phyloP scores from a whole-genome alignment of 2,113 vertebrate genomes.

The Cinclus mexicanus region DNA sequence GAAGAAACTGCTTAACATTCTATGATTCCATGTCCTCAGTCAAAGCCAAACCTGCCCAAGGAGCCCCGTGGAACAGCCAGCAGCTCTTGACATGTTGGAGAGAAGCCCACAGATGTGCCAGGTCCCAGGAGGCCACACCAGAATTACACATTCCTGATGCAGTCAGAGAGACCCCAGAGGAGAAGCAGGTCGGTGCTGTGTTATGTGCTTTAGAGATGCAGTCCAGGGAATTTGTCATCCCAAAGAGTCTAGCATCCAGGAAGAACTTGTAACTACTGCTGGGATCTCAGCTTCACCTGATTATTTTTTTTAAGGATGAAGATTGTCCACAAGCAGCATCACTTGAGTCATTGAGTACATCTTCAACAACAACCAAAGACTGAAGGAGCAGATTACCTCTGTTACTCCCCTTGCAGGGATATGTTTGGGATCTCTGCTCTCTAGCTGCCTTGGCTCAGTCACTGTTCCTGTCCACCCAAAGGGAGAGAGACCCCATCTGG shows the following conservation, averaged over 20 bases:
- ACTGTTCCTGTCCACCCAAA: rapidly evolving
- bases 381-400: neutral
- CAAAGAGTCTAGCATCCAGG: neutral
- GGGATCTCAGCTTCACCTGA: neutral
- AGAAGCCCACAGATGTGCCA: neutral
- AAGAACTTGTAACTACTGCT: neutral
- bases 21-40: neutral
- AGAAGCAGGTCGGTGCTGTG: rapidly evolving
- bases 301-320: neutral
- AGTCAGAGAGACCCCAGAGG: neutral
- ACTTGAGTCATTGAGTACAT: neutral
- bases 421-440: neutral
- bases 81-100: neutral
- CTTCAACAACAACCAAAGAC: neutral
- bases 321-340: rapidly evolving
- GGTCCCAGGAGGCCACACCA: neutral
- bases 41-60: neutral
- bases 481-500: neutral
- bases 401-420: neutral
- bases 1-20: neutral
- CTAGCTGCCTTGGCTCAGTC: neutral
- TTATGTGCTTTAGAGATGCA: neutral
- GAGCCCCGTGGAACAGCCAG: neutral
- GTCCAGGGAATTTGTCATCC: neutral
- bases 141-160: neutral